Evolutionary conservation across 2,888 invertebrate genomes (phyloP).

Genomic region (Ligdia adustata): DNA sequence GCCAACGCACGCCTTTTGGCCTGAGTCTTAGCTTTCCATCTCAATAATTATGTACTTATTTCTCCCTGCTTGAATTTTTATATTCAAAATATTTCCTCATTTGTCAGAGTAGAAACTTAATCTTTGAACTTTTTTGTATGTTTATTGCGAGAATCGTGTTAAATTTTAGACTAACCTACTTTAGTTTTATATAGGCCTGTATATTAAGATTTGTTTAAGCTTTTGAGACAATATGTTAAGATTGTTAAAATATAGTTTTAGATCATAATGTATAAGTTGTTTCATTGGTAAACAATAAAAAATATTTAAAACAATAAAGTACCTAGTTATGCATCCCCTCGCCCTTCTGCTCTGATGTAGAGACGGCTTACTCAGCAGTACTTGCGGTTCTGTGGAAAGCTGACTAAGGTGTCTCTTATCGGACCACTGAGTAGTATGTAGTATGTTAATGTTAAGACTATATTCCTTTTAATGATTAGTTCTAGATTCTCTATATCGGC

Average conservation of each 20-base stretch:
- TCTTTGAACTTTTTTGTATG: constrained; percentile 27
- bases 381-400: too few relatives aligned
- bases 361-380: too few relatives aligned
- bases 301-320: too few relatives aligned
- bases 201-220: constrained; percentile 49
- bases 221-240: constrained; percentile 68
- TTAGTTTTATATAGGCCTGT: constrained; percentile 58
- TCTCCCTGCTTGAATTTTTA: background rate
- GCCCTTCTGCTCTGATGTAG: too few relatives aligned
- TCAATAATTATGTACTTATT: background rate
- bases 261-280: constrained; percentile 21
- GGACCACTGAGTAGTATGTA: too few relatives aligned
- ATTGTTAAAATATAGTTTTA: constrained; percentile 42
- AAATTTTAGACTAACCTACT: constrained; percentile 63
- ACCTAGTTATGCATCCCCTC: too few relatives aligned
- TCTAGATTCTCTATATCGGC: too few relatives aligned
- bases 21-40: constrained; percentile 1
- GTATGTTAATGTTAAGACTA: too few relatives aligned
- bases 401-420: too few relatives aligned
- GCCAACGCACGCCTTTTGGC: background rate
- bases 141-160: constrained; percentile 29
- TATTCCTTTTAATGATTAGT: too few relatives aligned
- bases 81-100: background rate
- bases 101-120: background rate
- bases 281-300: too few relatives aligned